Conservation (phyloP, 2,113 vertebrate genomes). For the Nanorana parkeri region DNA sequence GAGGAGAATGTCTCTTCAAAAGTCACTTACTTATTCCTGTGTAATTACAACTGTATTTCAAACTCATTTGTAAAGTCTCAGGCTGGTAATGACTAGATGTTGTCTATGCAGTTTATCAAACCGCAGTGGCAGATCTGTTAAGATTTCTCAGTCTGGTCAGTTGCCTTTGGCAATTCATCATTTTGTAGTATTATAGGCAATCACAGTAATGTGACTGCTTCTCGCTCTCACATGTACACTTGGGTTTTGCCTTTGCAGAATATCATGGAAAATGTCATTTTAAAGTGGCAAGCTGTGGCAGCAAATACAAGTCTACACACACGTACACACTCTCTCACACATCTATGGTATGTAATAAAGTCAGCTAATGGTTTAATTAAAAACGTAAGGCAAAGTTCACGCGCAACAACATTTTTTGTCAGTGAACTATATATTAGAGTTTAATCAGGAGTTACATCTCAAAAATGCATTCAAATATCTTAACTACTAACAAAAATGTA, state of each 20-base stretch:
- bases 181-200: slow-evolving; percentile 46
- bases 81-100: slow-evolving; percentile 40
- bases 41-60: slow-evolving; percentile 42
- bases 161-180: slow-evolving; percentile 49
- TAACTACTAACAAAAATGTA: no score
- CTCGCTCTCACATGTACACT: slow-evolving; percentile 20
- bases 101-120: slow-evolving; percentile 41
- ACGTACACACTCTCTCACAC: no score
- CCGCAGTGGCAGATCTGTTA: slow-evolving; percentile 48
- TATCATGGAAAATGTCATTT: neutral
- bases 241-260: slow-evolving; percentile 12
- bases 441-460: no score
- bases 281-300: neutral
- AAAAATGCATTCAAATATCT: no score
- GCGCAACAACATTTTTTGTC: no score
- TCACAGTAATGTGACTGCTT: slow-evolving; percentile 31
- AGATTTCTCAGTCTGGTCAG: slow-evolving; percentile 43
- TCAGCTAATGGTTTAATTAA: no score
- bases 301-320: neutral
- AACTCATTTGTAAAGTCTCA: slow-evolving; percentile 43
- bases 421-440: no score
- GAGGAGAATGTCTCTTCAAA: slow-evolving; percentile 28
- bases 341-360: no score
- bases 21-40: slow-evolving; percentile 38
- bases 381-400: no score